Base-by-base conservation (phyloP, 1,140 invertebrate genomes). In the Heliothis subflexa region DNA sequence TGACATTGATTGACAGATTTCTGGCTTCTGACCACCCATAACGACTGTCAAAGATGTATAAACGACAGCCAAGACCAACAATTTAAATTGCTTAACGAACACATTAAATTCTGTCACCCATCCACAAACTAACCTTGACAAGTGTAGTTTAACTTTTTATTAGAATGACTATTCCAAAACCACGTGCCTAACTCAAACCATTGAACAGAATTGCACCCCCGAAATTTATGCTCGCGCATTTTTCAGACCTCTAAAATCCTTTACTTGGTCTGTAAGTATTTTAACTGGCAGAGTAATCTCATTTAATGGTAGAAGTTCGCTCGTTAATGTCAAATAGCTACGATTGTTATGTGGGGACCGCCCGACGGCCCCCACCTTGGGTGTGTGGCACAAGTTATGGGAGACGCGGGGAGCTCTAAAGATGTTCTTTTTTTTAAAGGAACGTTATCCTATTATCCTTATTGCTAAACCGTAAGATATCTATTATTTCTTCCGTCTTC, bases 261-360 rank as follows among this genome's bases (percentile, higher is more conserved):
- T 77, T 79, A 52, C 76, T 57, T 47, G 49, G 47, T 71, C 50
- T n/a, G 68, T 77, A 76, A 79, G 80, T 78, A 81, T 81, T 81
- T 85, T 83, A 83, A 81, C 78, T 81, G 68, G 79, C 81, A 64
- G 81, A 78, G 78, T 84, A 83, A 86, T 85, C 80, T 84, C 78
- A 71, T 81, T 75, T 85, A 84, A 85, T 85, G 86, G 81, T 62
- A 70, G 66, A 87, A 87, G 62, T 87, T 87, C 80, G 81, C 78
- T 83, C 81, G 83, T 87, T 87, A 85, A 84, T 78, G 79, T 81
- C 79, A 80, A 81, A 85, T 81, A 83, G 78, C 81, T 76, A 25
- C 70, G 79, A 81, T 81, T 81, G 80, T 81, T 81, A 81, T 81
- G 76, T 81, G 80, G 76, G 76, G 76, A 59, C 25, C 70, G 12